Evolutionary conservation across 2,888 invertebrate species (phyloP), one percentile per base, ranked within the genome.

Genomic region (Autographa gamma): DNA sequence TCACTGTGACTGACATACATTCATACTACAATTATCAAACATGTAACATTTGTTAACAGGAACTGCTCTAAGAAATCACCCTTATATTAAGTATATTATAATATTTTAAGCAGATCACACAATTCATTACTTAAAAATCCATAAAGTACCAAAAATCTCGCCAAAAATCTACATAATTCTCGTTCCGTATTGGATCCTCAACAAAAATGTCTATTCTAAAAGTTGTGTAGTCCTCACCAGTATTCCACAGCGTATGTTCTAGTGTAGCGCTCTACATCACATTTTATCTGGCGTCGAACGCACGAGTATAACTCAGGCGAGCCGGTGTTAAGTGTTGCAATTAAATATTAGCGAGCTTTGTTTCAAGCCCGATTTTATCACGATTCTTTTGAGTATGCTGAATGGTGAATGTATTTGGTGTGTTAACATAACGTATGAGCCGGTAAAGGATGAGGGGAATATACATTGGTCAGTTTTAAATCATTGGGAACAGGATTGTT

Each of bases 211-310:
- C 54, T 8, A 8, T 14, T 82, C 77, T 63, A 73, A 1, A 4
- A 0, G 9, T 69, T 71, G 34, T 0, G 2, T 9, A 56, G 16
- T 76, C 77, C 81, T 41, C 58, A 67, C 16, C 70, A 74, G 76
- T 84, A 79, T 75, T 83, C 83, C 80, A 64, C 69, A 52, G 74
- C 68, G 73, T 77, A 80, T 79, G 81, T 79, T 76, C 78, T 78
- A 79, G 77, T 80, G 72, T 84, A 74, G 79, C 74, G 73, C 78
- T 88, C 89, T 92, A 92, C 91, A 91, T 92, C 90, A 89, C 89
- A 88, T 86, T 89, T 89, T 92, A 93, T 93, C 92, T 82, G 61
- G 71, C 83, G 79, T 77, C 86, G 82, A 73, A 79, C 78, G 74
- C 81, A 76, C 80, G 84, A 82, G 84, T 86, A 90, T 91, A 90